These are phyloP conservation scores for Cariama cristata DNA, from an alignment of 2,113 vertebrate species.

Conservation along the genomic window DNA sequence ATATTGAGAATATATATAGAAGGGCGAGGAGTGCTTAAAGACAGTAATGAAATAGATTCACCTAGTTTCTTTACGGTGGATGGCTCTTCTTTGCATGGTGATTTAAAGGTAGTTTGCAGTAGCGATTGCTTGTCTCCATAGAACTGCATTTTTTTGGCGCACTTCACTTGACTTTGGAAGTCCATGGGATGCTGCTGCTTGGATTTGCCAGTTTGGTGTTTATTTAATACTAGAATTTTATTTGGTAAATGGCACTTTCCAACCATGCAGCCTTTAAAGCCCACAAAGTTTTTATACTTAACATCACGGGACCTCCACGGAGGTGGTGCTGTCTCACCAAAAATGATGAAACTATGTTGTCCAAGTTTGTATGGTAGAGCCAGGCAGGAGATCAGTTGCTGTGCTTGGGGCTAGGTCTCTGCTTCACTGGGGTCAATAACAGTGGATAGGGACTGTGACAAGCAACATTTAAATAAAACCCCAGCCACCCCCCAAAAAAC, in stretches of 20 bases:
- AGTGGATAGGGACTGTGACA: not conserved
- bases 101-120: not conserved
- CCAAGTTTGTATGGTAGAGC: not conserved
- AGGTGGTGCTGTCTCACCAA: not conserved
- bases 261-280: not conserved
- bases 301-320: rapidly evolving
- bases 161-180: not conserved
- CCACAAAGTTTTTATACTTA: not conserved
- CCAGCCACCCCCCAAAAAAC: not conserved
- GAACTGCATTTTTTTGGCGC: not conserved
- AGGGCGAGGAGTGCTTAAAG: not conserved
- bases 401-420: not conserved
- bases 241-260: not conserved
- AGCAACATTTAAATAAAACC: not conserved
- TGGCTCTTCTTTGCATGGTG: not conserved
- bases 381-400: not conserved
- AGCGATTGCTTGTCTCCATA: not conserved
- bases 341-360: not conserved
- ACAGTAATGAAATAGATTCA: not conserved
- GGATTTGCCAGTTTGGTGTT: not conserved
- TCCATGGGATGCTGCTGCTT: not conserved
- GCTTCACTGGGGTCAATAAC: not conserved
- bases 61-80: not conserved
- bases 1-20: not conserved
- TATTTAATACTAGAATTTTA: not conserved